Evolutionary conservation across 2,888 invertebrate genomes (phyloP), one percentile per base, ranked within the genome.

Genomic region (Tipula helvola): DNA sequence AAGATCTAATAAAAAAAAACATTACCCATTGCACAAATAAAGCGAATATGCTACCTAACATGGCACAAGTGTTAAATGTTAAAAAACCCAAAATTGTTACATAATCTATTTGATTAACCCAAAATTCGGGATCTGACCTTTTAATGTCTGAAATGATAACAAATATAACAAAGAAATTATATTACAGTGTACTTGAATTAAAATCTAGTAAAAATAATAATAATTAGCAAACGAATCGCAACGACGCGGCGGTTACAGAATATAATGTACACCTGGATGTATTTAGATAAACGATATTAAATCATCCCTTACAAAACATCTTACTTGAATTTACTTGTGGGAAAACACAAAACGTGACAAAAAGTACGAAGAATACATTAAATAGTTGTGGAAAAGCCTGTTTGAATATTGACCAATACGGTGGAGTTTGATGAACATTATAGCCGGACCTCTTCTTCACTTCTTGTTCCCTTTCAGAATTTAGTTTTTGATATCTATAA

Each of bases 291-390:
- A 86, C 84, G 91, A 91, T 44, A 12, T 10, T 44, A 41, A 41
- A 10, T 83, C 28, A 12, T 3, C 28, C 28, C 12, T 39, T n/a
- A 85, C 8, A 41, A 39, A 8, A 39, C 28, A 12, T 44, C 28
- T 90, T 90, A 96, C 96, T 93, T 86, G 96, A 94, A 89, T 97
- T 96, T 42, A 99, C 94, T 0, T 96, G 94, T 0, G 99, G 99
- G 91, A 98, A 99, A 18, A 98, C 92, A 0, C 97, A 90, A 0
- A 99, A 93, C 0, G 99, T 96, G 0, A 99, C 96, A 90, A 98
- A 98, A 92, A 99, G 99, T 2, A 96, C 93, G 88, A 98, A 93
- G 92, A 97, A 99, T 36, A 99, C 95, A 90, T 99, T 98, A 90
- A 97, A 95, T 42, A 98, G 93, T 90, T 98, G 98, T 0, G 96